A percentile compares a stretch with the other conserved stretches of the same genome.
These are phyloP conservation scores for Hoplodrina ambigua DNA, from an alignment of 2,888 invertebrate species.

Conservation along the genomic window DNA sequence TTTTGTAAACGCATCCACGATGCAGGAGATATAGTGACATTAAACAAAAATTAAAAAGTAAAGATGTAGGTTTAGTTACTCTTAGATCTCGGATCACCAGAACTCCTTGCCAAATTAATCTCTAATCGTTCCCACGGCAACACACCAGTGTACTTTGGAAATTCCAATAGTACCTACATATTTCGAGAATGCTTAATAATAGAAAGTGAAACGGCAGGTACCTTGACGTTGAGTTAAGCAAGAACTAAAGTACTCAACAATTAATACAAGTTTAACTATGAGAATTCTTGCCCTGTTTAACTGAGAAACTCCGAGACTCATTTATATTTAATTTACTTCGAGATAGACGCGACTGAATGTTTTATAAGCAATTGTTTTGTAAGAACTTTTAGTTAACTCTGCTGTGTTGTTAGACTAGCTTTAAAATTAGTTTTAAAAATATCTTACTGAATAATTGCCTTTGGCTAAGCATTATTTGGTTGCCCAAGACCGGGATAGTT, in stretches of 20 bases:
- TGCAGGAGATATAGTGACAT: too few species aligned
- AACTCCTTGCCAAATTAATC: constrained; percentile 4
- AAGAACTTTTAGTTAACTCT: constrained; percentile 53
- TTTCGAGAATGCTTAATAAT: constrained; percentile 59
- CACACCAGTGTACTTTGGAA: constrained; percentile 36
- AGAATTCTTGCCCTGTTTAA: constrained; percentile 67
- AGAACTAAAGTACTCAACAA: constrained; percentile 65
- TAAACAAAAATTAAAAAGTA: too few species aligned
- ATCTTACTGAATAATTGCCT: not conserved
- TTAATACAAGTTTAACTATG: constrained; percentile 71
- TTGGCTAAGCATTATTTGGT: not conserved
- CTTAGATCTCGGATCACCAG: not conserved
- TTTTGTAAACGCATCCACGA: too few species aligned
- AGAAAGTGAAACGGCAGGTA: constrained; percentile 61
- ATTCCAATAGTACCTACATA: constrained; percentile 30
- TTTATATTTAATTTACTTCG: constrained; percentile 70
- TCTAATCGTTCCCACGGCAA: constrained; percentile 37
- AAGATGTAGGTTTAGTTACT: too few species aligned
- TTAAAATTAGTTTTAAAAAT: constrained; percentile 14
- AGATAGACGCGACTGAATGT: constrained; percentile 66
- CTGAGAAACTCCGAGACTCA: constrained; percentile 61
- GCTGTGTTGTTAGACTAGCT: constrained; percentile 25
- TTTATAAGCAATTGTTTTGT: constrained; percentile 63
- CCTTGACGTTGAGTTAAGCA: constrained; percentile 59
- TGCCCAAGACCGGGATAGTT: too few species aligned